A percentile compares a stretch with the other conserved stretches of the same genome.
Evolutionary conservation across 1,140 invertebrate species (phyloP).

Genomic region (Caerostris extrusa): DNA sequence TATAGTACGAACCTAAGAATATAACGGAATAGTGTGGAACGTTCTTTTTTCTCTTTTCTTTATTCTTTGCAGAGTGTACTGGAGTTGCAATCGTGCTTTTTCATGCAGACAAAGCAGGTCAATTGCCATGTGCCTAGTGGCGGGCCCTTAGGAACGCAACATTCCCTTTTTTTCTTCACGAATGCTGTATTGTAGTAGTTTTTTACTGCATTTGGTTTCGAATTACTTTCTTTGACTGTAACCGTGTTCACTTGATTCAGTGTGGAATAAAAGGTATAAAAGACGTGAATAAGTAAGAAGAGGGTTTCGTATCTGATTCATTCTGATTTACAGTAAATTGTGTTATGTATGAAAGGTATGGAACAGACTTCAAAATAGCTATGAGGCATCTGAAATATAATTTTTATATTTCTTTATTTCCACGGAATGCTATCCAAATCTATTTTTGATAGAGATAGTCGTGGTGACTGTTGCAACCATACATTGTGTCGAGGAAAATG

Average conservation of each 20-base stretch:
- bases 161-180: background rate
- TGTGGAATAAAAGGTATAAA: background rate
- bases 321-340: conserved; percentile 13
- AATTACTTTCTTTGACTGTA: conserved; percentile 31
- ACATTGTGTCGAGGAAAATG: conserved; percentile 2
- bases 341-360: background rate
- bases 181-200: background rate
- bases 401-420: too few species aligned
- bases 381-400: background rate
- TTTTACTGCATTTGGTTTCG: conserved; percentile 8
- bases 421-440: background rate
- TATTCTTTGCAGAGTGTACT: background rate
- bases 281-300: background rate
- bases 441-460: too few species aligned
- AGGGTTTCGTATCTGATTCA: background rate
- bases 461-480: background rate
- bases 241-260: background rate
- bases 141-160: background rate
- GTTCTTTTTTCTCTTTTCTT: background rate
- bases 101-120: conserved; percentile 25
- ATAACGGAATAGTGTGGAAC: conserved; percentile 18
- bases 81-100: conserved; percentile 33
- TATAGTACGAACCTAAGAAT: background rate
- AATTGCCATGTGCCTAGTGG: conserved; percentile 37
- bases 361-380: background rate